Percentiles rank a stretch among this genome's conserved stretches.
Conservation (phyloP, 2,797 vertebrate genomes). For the Borostomias antarcticus region DNA sequence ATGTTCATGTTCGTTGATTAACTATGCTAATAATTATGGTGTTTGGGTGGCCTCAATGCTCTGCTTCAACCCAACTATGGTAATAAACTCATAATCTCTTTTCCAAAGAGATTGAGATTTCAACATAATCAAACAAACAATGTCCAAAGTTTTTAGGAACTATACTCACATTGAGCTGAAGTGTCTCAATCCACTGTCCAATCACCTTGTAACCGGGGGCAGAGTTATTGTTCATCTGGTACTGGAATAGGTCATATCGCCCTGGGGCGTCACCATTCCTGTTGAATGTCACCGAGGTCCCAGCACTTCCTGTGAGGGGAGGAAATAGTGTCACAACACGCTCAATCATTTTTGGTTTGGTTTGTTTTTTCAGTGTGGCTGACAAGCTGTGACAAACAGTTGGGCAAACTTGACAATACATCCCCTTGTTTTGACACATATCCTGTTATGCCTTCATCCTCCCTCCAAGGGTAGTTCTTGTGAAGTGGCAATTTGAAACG, state of each 20-base stretch:
- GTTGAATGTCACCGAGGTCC: slow-evolving; percentile 93
- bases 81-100: too few species aligned
- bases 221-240: slow-evolving; percentile 84
- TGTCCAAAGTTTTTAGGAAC: too few species aligned
- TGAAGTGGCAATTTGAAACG: too few species aligned
- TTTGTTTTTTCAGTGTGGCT: neutral
- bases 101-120: too few species aligned
- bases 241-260: slow-evolving; percentile 95
- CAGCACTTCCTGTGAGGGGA: slow-evolving; percentile 84
- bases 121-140: too few species aligned
- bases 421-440: neutral
- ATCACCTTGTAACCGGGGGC: slow-evolving; percentile 83
- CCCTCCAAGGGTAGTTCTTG: too few species aligned
- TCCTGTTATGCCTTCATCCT: too few species aligned
- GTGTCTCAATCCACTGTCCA: slow-evolving; percentile 92
- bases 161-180: slow-evolving; percentile 89
- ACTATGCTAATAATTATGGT: too few species aligned
- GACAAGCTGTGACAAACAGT: neutral
- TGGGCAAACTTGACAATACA: neutral
- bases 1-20: too few species aligned
- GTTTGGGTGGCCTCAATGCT: too few species aligned
- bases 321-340: slow-evolving; percentile 7
- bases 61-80: too few species aligned
- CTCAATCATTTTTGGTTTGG: neutral
- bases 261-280: slow-evolving; percentile 92